Evolutionary conservation across 2,888 invertebrate genomes (phyloP).

Genomic region (Epinotia bilunana): DNA sequence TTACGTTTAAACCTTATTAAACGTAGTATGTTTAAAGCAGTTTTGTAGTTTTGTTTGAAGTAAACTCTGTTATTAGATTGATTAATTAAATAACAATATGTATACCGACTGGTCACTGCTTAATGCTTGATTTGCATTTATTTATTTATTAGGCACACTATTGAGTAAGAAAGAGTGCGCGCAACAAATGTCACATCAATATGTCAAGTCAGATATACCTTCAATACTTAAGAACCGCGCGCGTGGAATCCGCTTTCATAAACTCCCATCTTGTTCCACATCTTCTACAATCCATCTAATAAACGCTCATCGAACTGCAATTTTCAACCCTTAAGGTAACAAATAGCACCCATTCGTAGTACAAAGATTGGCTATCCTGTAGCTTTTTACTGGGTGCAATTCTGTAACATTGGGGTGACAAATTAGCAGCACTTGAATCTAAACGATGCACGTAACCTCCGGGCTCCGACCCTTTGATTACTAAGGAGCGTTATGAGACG

Average conservation of each 20-base stretch:
- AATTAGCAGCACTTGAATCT: conserved; percentile 36
- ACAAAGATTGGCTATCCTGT: conserved; percentile 15
- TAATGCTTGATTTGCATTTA: too few relatives aligned
- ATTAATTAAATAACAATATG: too few relatives aligned
- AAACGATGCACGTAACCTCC: conserved; percentile 42
- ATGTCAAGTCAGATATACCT: too few relatives aligned
- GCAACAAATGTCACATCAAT: too few relatives aligned
- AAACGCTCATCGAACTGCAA: neutral
- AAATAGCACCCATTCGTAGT: conserved; percentile 18
- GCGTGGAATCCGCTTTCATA: neutral
- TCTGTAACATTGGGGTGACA: conserved; percentile 28
- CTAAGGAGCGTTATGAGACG: conserved; percentile 36
- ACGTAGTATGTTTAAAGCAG: too few relatives aligned
- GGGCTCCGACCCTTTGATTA: conserved; percentile 37
- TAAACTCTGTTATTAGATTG: too few relatives aligned
- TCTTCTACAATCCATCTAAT: neutral
- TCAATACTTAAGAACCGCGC: too few relatives aligned
- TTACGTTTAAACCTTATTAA: conserved; percentile 15
- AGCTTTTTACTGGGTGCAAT: conserved; percentile 26
- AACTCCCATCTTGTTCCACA: neutral
- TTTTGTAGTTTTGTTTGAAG: too few relatives aligned
- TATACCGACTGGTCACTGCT: too few relatives aligned
- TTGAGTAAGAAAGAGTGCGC: too few relatives aligned
- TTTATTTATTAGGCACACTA: too few relatives aligned
- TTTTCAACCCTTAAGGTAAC: conserved; percentile 10